A percentile compares a stretch with the other conserved stretches of the same genome.
Evolutionary conservation across 2,888 invertebrate genomes (phyloP).

Genomic region (Cosmopolites sordidus): DNA sequence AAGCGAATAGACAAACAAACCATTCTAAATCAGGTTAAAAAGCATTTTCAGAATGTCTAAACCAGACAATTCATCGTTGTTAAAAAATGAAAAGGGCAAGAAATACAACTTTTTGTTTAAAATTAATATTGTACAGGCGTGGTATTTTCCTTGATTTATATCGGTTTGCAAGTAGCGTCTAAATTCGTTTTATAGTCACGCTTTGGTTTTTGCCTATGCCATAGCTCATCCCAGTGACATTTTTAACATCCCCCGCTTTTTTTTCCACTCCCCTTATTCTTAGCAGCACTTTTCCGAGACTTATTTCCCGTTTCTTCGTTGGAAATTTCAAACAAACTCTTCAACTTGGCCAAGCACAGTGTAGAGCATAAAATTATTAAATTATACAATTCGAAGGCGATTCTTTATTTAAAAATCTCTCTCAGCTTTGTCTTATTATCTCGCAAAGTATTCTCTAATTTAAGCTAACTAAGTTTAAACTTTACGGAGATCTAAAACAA

Average conservation of each 20-base stretch:
- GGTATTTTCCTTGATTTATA: neutral
- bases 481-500: constrained; percentile 11
- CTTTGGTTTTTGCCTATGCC: constrained; percentile 1
- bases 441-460: constrained; percentile 11
- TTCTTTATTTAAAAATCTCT: constrained; percentile 11
- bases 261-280: neutral
- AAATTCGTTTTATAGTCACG: constrained; percentile 1
- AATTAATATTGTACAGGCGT: neutral
- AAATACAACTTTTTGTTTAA: neutral
- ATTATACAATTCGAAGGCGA: constrained; percentile 11
- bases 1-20: no score
- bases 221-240: constrained; percentile 1
- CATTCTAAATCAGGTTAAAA: no score
- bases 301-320: neutral
- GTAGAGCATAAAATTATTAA: constrained; percentile 13
- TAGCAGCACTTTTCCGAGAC: neutral
- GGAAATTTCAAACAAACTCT: neutral
- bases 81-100: no score
- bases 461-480: constrained; percentile 15
- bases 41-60: no score
- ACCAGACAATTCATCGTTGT: no score
- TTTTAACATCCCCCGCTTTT: neutral
- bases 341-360: constrained; percentile 8
- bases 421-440: constrained; percentile 11
- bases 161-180: neutral